These are phyloP conservation scores for Aleiodes leptofemur DNA, from an alignment of 2,888 invertebrate species.

Conservation along the genomic window DNA sequence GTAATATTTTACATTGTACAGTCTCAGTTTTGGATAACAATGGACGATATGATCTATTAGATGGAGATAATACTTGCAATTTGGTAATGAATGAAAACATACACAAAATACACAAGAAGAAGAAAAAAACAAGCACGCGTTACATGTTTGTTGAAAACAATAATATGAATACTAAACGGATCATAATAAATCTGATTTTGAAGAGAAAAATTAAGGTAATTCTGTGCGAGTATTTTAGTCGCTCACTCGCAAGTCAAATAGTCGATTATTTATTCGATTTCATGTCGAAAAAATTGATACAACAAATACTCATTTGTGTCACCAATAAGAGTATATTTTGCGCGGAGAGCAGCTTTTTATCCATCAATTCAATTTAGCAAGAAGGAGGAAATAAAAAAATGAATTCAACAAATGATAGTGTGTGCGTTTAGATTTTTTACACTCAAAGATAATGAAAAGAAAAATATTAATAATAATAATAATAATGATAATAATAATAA, in stretches of 20 bases:
- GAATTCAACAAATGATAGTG: conserved; percentile 54
- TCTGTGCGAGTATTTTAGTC: conserved; percentile 53
- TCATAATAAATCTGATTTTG: conserved; percentile 11
- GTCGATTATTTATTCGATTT: conserved; percentile 17
- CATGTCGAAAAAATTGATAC: conserved; percentile 26
- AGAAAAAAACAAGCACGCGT: conserved; percentile 27
- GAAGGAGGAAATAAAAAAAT: conserved; percentile 28
- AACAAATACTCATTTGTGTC: conserved; percentile 33
- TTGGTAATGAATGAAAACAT: conserved; percentile 23
- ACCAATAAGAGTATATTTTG: conserved; percentile 53
- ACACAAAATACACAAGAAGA: too few relatives aligned
- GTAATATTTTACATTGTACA: conserved; percentile 75
- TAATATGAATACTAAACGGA: conserved; percentile 24
- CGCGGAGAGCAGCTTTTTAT: conserved; percentile 52
- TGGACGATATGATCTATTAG: conserved; percentile 55
- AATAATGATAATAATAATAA: too few relatives aligned
- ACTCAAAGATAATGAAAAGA: conserved; percentile 47
- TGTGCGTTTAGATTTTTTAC: conserved; percentile 71
- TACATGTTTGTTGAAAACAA: not conserved
- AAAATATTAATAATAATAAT: conserved; percentile 45
- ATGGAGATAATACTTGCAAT: conserved; percentile 62
- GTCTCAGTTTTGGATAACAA: conserved; percentile 41
- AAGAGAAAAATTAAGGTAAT: conserved; percentile 44
- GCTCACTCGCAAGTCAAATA: conserved; percentile 45
- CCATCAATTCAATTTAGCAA: conserved; percentile 48